Base-by-base conservation (phyloP, 2,888 invertebrate species). In the Lepas anatifera region DNA sequence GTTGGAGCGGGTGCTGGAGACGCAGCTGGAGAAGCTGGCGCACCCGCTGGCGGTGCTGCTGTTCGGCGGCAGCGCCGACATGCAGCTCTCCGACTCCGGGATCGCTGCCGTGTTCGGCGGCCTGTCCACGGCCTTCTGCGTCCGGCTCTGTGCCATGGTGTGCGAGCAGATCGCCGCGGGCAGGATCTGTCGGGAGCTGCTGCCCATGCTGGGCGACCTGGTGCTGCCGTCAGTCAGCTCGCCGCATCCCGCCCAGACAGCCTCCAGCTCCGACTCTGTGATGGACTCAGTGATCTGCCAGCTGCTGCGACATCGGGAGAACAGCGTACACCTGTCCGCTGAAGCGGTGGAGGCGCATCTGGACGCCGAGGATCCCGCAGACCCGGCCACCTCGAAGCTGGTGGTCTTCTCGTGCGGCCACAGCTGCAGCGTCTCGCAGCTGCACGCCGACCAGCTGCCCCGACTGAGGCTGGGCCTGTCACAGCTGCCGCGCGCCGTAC, bases 61-160 rank as follows among this genome's bases (percentile, higher is more conserved):
- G 58, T 58, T 58, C 35, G 58, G 58, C 32, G 58, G 58, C 58
- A 58, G 58, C 58, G 58, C 58, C 22, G 58, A 58, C 58, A 58
- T 58, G 58, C 58, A 58, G 58, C 58, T 58, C 32, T 58, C 58
- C 6, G 58, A 58, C 58, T 4, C 13, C 7, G 18, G 35, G 25
- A 58, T 58, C 58, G 35, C 13, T 13, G 22, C 32, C 11, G 32
- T 58, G 13, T 58, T 58, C 58, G 29, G 32, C 6, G 32, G 35
- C 6, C 58, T 58, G 32, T 58, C 58, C 7, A 8, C 58, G 32
- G 58, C 25, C 22, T 58, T 58, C 58, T 58, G 58, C 22, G 35
- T 58, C 8, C 58, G 58, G 18, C 58, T 58, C 25, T 58, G 58
- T 22, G 32, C 58, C 32, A n/a, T 35, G 3, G 58, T 58, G 32